Evolutionary conservation across 2,888 invertebrate genomes (phyloP).

Genomic region (Caenorhabditis drosophilae): DNA sequence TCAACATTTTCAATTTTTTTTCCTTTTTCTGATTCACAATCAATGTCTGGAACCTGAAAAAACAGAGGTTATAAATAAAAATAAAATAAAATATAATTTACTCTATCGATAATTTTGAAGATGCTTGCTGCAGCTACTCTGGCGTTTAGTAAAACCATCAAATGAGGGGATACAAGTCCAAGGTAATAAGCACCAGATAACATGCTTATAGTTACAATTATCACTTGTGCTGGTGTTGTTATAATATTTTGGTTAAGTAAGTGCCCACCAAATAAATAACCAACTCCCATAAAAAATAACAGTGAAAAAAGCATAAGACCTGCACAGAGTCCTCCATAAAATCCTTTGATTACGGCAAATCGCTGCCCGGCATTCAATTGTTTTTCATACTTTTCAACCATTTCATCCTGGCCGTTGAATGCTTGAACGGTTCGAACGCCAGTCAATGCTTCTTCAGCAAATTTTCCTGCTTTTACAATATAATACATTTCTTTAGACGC

Average conservation of each 20-base stretch:
- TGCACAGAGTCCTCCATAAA: conserved; percentile 57
- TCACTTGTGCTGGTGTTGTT: conserved; percentile 54
- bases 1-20: conserved; percentile 34
- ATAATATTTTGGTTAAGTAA: conserved; percentile 49
- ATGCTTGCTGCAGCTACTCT: conserved; percentile 63
- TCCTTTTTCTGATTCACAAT: conserved; percentile 49
- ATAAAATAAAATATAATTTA: too few relatives aligned
- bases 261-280: conserved; percentile 54
- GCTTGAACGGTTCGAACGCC: conserved; percentile 61
- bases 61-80: too few relatives aligned
- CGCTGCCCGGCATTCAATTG: conserved; percentile 45
- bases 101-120: conserved; percentile 59
- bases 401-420: conserved; percentile 58
- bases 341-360: conserved; percentile 50
- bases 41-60: conserved; percentile 52
- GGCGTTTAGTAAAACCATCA: conserved; percentile 62
- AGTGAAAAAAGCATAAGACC: conserved; percentile 55
- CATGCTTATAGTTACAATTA: conserved; percentile 54
- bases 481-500: conserved; percentile 47
- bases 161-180: conserved; percentile 59
- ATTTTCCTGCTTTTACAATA: conserved; percentile 55
- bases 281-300: conserved; percentile 49
- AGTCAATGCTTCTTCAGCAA: conserved; percentile 58
- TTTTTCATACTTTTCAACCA: conserved; percentile 37
- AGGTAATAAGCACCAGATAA: conserved; percentile 58